Percentiles rank a stretch among this genome's conserved stretches.
phyloP scores from a whole-genome alignment of 2,888 invertebrate species.

The Sipunculus nudus region DNA sequence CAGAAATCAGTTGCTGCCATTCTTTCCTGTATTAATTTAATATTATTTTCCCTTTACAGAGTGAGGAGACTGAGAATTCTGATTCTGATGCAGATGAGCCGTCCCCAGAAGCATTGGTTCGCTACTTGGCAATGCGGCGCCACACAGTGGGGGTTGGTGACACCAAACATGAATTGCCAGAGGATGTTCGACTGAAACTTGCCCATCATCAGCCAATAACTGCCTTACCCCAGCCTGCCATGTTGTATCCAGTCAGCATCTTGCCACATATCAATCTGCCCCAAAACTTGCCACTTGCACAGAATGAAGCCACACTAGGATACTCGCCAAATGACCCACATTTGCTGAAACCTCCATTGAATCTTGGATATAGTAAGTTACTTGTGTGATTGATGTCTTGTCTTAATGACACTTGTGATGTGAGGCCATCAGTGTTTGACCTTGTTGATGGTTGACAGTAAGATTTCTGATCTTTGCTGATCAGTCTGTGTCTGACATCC shows the following conservation, averaged over 20 bases:
- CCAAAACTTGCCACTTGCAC: conserved; percentile 82
- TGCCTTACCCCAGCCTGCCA: conserved; percentile 52
- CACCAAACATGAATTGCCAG: conserved; percentile 79
- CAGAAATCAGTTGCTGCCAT: no score
- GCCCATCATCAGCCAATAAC: conserved; percentile 59
- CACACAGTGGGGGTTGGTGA: conserved; percentile 94
- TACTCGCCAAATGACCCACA: conserved; percentile 93
- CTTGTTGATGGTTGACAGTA: no score
- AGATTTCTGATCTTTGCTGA: no score
- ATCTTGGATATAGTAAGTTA: conserved; percentile 72
- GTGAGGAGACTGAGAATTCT: conserved; percentile 18
- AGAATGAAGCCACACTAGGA: conserved; percentile 77
- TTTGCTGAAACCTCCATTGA: conserved; percentile 85
- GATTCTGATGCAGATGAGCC: conserved; percentile 65
- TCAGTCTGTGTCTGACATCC: no score
- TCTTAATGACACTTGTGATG: no score
- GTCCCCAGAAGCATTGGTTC: conserved; percentile 65
- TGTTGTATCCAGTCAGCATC: conserved; percentile 62
- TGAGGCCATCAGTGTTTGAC: no score
- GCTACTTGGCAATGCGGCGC: conserved; percentile 75
- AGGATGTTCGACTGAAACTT: conserved; percentile 56
- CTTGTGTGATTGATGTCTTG: no score
- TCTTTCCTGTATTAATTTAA: neutral
- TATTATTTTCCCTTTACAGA: neutral
- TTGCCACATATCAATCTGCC: conserved; percentile 85